Evolutionary conservation across 2,888 invertebrate genomes (phyloP), one percentile per base, ranked within the genome.

Genomic region (Drosophila buzzatii): DNA sequence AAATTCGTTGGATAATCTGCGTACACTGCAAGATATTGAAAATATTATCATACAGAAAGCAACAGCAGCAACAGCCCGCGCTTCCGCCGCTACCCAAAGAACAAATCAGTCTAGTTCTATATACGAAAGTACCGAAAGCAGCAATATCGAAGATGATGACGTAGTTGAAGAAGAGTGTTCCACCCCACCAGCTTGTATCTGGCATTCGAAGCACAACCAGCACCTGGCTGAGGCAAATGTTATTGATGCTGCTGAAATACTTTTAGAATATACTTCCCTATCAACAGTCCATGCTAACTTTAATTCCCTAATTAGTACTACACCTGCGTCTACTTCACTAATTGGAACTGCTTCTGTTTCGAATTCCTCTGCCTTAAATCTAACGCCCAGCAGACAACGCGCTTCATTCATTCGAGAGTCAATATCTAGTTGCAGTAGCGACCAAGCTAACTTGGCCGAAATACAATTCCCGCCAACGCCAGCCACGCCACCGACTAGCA

Each of bases 221-320:
- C 39, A 23, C 10, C 9, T 35, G 12, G 18, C 9, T 9, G 44
- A 69, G 44, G 33, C 66, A 2, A 72, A 74, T 44, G 79, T 35
- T 14, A 33, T 35, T n/a, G 20, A 33, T 51, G 75, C 42, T 83
- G 88, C 90, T 9, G 91, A 91, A 69, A 86, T 91, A 10, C 84
- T 91, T n/a, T 63, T 91, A 16, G 91, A 91, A 57, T 91, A 89
- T 55, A 87, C 86, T 0, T 68, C 79, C 10, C 5, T 61, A 12
- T 33, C 60, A 12, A n/a, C 59, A 31, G 51, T 49, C 1, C 74
- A 77, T 14, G 57, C 73, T 8, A 60, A 64, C 45, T n/a, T 58
- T 2, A 62, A 68, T 37, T 16, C 57, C 4, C 14, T 56, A 3
- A 31, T 27, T 8, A 16, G 23, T 27, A 23, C 23, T 53, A 12